Base-by-base conservation (phyloP, 2,888 invertebrate genomes). In the Ganaspis brasiliensis region DNA sequence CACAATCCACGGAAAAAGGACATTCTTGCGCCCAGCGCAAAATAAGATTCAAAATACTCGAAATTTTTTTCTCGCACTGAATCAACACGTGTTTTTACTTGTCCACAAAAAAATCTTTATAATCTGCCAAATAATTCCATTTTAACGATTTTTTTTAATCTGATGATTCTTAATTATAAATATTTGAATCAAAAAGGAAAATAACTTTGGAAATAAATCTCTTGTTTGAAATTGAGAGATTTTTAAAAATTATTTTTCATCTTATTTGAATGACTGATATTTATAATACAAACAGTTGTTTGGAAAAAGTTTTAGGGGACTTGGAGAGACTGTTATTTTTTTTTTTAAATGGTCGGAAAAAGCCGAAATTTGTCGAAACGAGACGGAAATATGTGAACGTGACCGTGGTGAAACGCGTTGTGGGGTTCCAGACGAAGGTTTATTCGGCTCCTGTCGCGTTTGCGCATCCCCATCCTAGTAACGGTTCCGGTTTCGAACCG, bases 1-100 rank as follows among this genome's bases (percentile, higher is more conserved):
- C 94, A 95, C 89, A 95, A 93, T 90, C 94, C 94, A 88, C 94
- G 92, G 84, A 95, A 91, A 81, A 95, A 93, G 63, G 94, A 94
- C 91, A 95, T 94, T 73, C 45, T 76, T n/a, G 52, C 52, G 63
- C 40, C 40, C 45, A 45, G 45, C 40, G 63, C 40, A 63, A n/a
- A 21, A 67, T 40, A 40, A 67, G 40, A n/a, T 67, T 14, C 40
- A 67, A 21, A 67, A 63, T 16, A 8, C 24, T 24, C 24, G 56
- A 56, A 56, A 56, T 26, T 10, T 56, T 56, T 67, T 40, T 2
- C 63, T 12, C 24, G 24, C 40, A 63, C 40, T 19, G 6, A 63
- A 63, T 37, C 21, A 16, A 40, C 37, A 35, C 61, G 63, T 24
- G 24, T 37, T 67, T 14, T 24, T 40, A 9, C 14, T 37, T 21